phyloP scores from a whole-genome alignment of 2,888 invertebrate genomes.

The Lysandra coridon region DNA sequence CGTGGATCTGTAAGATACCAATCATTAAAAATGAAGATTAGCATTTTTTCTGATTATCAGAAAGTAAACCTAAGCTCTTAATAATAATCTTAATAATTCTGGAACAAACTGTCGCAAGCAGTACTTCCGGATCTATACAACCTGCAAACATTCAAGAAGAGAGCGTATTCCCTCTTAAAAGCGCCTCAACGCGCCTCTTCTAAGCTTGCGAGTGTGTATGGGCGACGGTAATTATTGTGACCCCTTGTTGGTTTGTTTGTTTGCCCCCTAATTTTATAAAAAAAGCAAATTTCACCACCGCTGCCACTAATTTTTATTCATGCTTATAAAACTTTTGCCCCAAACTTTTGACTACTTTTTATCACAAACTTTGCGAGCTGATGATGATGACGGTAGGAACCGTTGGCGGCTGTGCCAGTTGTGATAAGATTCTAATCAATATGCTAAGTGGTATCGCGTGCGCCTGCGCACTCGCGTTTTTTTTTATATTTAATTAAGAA shows the following conservation, averaged over 20 bases:
- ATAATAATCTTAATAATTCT: no score
- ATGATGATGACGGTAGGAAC: constrained; percentile 14
- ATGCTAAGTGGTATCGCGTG: constrained; percentile 59
- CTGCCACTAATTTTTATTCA: not conserved
- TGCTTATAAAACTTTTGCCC: not conserved
- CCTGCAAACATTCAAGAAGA: no score
- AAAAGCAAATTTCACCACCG: not conserved
- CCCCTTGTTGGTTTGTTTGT: no score
- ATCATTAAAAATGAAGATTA: no score
- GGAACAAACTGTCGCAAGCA: no score
- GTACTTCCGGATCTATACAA: no score
- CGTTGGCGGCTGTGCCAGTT: constrained; percentile 17
- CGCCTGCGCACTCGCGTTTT: constrained; percentile 43
- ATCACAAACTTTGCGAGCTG: not conserved
- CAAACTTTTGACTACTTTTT: not conserved
- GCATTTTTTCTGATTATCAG: no score
- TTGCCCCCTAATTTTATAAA: not conserved
- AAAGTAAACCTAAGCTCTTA: no score
- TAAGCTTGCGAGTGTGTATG: no score
- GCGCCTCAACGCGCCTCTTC: no score
- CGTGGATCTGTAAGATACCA: not conserved
- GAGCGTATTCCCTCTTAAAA: no score
- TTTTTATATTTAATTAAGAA: constrained; percentile 52
- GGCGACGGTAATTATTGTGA: no score
- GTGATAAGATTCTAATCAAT: constrained; percentile 53